These are phyloP conservation scores for Luperina nickerlii DNA, from an alignment of 2,888 invertebrate species.

Conservation along the genomic window DNA sequence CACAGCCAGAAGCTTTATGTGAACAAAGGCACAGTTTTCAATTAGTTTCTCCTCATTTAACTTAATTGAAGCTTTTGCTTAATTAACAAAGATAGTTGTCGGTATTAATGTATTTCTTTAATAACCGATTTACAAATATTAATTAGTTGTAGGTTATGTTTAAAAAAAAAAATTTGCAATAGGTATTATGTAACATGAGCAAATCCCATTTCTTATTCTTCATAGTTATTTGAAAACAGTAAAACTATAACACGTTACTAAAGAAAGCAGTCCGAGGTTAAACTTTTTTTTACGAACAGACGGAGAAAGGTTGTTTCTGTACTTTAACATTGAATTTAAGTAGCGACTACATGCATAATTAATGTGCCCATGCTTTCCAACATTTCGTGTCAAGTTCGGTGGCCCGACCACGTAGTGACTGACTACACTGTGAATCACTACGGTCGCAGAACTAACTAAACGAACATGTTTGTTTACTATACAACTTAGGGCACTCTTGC, in stretches of 20 bases:
- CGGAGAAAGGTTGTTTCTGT: slow-evolving; percentile 42
- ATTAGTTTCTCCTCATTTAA: neutral
- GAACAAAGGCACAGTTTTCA: slow-evolving; percentile 1
- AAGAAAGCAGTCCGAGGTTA: slow-evolving; percentile 50
- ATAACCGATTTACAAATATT: neutral
- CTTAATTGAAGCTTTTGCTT: neutral
- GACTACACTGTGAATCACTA: slow-evolving; percentile 65
- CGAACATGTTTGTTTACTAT: slow-evolving; percentile 71
- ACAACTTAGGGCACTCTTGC: slow-evolving; percentile 59
- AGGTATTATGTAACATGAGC: neutral
- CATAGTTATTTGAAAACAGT: neutral
- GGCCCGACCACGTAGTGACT: slow-evolving; percentile 24
- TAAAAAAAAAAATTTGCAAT: neutral
- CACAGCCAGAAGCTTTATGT: slow-evolving; percentile 22
- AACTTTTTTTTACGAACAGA: slow-evolving; percentile 19
- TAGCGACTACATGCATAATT: slow-evolving; percentile 50
- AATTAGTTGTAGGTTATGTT: neutral
- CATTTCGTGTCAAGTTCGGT: slow-evolving; percentile 63
- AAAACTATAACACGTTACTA: neutral
- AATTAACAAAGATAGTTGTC: neutral
- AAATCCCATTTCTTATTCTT: neutral
- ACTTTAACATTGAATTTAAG: slow-evolving; percentile 47
- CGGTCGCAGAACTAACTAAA: slow-evolving; percentile 57
- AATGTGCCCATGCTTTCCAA: slow-evolving; percentile 45
- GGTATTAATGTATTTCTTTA: neutral